A percentile compares a stretch with the other conserved stretches of the same genome.
phyloP scores from a whole-genome alignment of 1,140 invertebrate species.

The Melipona quadrifasciata region DNA sequence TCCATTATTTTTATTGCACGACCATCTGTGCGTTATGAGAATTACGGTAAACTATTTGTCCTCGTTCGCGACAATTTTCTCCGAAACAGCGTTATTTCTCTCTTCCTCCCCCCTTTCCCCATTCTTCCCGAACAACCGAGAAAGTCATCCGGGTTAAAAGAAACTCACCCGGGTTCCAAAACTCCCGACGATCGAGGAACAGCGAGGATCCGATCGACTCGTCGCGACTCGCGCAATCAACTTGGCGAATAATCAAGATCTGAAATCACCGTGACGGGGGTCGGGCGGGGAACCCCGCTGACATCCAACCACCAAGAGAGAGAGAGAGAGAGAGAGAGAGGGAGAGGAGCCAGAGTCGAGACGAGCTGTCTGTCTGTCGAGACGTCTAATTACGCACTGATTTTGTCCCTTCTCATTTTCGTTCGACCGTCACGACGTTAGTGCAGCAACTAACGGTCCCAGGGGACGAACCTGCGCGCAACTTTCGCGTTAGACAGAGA shows the following conservation, averaged over 20 bases:
- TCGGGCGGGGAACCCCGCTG: neutral
- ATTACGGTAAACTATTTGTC: conserved; percentile 25
- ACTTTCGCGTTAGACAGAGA: conserved; percentile 20
- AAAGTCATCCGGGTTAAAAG: neutral
- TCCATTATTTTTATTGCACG: conserved; percentile 27
- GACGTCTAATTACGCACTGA: conserved; percentile 50
- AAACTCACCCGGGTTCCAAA: neutral
- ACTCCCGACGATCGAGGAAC: neutral
- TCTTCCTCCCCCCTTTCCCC: neutral
- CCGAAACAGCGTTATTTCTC: neutral
- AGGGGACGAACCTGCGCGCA: conserved; percentile 5
- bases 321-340: too few species aligned
- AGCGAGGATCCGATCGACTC: neutral
- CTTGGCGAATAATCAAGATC: neutral
- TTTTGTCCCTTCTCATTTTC: conserved; percentile 36
- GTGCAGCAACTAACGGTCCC: conserved; percentile 43
- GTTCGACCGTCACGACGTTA: conserved; percentile 29
- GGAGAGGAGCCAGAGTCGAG: neutral
- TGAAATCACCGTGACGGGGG: neutral
- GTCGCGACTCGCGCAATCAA: neutral
- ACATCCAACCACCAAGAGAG: neutral
- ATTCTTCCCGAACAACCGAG: neutral
- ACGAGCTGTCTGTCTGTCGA: neutral
- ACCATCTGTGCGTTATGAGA: neutral
- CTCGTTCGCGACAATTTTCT: conserved; percentile 13